phyloP scores from a whole-genome alignment of 1,140 invertebrate genomes.

The Drosophila hydei region DNA sequence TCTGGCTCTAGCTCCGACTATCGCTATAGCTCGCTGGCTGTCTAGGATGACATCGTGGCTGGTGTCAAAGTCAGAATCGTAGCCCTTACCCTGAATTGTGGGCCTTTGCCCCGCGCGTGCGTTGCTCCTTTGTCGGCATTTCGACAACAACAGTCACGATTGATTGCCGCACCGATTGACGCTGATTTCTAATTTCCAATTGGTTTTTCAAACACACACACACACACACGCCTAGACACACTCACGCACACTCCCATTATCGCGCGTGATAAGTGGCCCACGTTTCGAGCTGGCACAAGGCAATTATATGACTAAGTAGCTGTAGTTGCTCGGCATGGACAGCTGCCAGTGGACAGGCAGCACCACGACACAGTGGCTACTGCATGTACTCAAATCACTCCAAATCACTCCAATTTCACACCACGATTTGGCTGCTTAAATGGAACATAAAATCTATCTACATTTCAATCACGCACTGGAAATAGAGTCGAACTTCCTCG shows the following conservation, averaged over 20 bases:
- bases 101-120: conserved; percentile 56
- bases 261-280: conserved; percentile 69
- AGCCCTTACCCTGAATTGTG: conserved; percentile 54
- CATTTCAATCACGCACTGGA: neutral
- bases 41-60: conserved; percentile 21
- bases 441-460: neutral
- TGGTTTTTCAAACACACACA: conserved; percentile 58
- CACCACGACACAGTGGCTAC: conserved; percentile 50
- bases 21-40: neutral
- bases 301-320: conserved; percentile 36
- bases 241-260: conserved; percentile 49
- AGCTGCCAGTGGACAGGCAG: conserved; percentile 59
- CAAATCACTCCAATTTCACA: conserved; percentile 17
- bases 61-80: conserved; percentile 23
- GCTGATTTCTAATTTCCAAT: conserved; percentile 79
- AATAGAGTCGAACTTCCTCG: neutral
- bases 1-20: neutral
- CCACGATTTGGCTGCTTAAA: conserved; percentile 2
- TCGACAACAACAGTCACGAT: conserved; percentile 77
- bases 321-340: conserved; percentile 63
- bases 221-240: conserved; percentile 12
- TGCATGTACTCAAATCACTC: neutral
- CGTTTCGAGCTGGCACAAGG: conserved; percentile 6
- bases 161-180: conserved; percentile 78
- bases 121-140: conserved; percentile 74